Conservation (phyloP, 2,797 vertebrate genomes). For the Labroides dimidiatus region DNA sequence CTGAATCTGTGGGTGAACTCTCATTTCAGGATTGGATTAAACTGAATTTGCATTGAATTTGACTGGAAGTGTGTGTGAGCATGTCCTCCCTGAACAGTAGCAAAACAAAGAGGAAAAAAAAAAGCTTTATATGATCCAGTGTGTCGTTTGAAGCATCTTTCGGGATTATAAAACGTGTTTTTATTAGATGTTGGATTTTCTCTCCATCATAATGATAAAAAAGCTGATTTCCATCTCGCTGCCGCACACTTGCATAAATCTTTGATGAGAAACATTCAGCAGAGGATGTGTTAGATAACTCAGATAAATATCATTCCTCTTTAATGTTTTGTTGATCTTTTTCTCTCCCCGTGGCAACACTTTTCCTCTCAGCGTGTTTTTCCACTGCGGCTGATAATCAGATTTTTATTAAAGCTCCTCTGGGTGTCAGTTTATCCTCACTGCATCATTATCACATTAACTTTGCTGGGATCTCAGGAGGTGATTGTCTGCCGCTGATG, state of each 20-base stretch:
- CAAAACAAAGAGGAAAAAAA: too few relatives aligned
- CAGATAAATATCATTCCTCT: constrained; percentile 16
- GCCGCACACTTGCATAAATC: neutral
- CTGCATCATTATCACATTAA: constrained; percentile 24
- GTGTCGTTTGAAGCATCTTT: neutral
- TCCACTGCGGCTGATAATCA: constrained; percentile 36
- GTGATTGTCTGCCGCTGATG: neutral
- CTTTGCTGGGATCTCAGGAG: neutral
- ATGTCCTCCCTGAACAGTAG: too few relatives aligned
- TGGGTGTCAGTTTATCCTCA: constrained; percentile 16
- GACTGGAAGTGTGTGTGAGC: too few relatives aligned
- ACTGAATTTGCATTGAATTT: neutral
- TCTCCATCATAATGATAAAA: neutral
- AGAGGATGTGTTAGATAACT: neutral
- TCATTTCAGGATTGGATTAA: neutral
- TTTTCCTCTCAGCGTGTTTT: constrained; percentile 13
- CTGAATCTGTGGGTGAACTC: too few relatives aligned
- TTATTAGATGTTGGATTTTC: neutral
- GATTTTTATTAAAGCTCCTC: constrained; percentile 17
- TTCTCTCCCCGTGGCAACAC: constrained; percentile 6
- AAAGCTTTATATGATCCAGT: too few relatives aligned
- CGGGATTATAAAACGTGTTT: neutral
- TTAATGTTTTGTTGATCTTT: constrained; percentile 25
- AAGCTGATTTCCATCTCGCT: constrained; percentile 3
- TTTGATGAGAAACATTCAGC: constrained; percentile 1